phyloP scores from a whole-genome alignment of 2,113 vertebrate genomes.

The Vidua macroura region DNA sequence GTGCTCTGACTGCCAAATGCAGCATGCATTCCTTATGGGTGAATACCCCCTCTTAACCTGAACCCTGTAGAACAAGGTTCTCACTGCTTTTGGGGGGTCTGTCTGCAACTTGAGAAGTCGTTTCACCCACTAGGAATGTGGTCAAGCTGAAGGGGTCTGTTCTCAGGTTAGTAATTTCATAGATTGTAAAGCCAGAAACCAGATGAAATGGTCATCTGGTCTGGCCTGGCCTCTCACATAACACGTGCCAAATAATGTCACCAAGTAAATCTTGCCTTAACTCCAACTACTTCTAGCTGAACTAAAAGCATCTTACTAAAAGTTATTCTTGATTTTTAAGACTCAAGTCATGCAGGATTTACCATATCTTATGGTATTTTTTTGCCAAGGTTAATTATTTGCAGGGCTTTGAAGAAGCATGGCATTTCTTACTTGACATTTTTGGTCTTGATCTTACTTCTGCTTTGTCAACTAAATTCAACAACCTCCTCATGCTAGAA shows the following conservation, averaged over 20 bases:
- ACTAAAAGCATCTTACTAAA: not conserved
- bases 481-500: not conserved
- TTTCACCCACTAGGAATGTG: not conserved
- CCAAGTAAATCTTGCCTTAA: not conserved
- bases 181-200: not conserved
- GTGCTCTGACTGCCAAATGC: not conserved
- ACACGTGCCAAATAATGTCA: not conserved
- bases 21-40: not conserved
- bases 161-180: constrained; percentile 1
- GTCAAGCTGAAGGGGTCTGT: not conserved
- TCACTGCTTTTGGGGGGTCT: not conserved
- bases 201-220: not conserved
- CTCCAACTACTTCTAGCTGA: not conserved
- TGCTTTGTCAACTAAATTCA: not conserved
- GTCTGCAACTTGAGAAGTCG: not conserved
- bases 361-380: not conserved
- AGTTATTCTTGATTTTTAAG: not conserved
- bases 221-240: not conserved
- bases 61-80: not conserved
- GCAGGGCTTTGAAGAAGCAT: not conserved
- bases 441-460: not conserved
- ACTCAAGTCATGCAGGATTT: not conserved
- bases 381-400: not conserved
- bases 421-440: not conserved
- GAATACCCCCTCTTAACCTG: not conserved